Evolutionary conservation across 2,888 invertebrate genomes (phyloP), one percentile per base, ranked within the genome.

Genomic region (Leptura quadrifasciata): DNA sequence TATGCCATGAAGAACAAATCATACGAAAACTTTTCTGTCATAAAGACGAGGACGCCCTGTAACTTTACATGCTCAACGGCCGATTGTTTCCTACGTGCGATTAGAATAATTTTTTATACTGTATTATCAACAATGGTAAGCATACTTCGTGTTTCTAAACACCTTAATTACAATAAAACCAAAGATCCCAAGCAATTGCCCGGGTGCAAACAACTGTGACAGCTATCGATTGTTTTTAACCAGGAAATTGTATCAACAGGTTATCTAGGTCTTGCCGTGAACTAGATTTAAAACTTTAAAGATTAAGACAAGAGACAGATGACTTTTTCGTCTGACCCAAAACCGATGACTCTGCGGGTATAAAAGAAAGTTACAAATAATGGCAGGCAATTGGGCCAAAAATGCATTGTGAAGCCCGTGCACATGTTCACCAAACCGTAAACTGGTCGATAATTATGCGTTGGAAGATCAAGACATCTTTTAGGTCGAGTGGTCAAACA

Each of bases 401-500:
- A 39, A 27, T 63, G 39, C 63, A 63, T 63, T 20, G 10, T 39
- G 72, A 69, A 72, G 63, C 47, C 55, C 52, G 60, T 70, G 73
- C 76, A 76, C 76, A 71, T 76, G 74, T 76, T 74, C 76, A 68
- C 72, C 67, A 74, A 70, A 76, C 74, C 71, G 68, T 67, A 63
- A 76, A 76, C 76, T 74, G 76, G 76, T 74, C 68, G 20, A 27
- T 31, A 20, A 27, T 17, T 35, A n/a, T 9, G 31, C 9, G 35
- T 35, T 63, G 39, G 21, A 18, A 35, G 39, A 63, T 20, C 35
- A 39, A 39, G 17, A 15, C 63, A n/a, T 63, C 18, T 39, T 39
- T 39, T 63, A 35, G 63, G n/a, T 17, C 63, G 35, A 17, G 63
- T 39, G 39, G 31, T 39, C 18, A 20, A 10, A 63, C 39, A 27